phyloP scores from a whole-genome alignment of 2,888 invertebrate genomes.

The Chrysolina oricalcia region DNA sequence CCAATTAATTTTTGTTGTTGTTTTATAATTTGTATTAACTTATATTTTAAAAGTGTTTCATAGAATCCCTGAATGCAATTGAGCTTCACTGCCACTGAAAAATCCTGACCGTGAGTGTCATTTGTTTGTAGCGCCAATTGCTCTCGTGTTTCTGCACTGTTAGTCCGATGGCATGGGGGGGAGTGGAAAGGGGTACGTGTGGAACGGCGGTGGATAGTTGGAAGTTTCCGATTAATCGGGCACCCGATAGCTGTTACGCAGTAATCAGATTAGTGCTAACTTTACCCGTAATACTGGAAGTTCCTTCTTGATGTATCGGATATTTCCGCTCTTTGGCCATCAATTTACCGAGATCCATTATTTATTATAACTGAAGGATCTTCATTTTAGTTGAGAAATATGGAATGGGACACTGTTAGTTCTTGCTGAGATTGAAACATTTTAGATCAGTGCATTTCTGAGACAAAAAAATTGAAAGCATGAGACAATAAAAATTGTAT shows the following conservation, averaged over 20 bases:
- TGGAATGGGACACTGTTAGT: background rate
- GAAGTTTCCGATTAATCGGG: slow-evolving; percentile 56
- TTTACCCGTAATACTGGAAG: slow-evolving; percentile 42
- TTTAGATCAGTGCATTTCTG: no score
- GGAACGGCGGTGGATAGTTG: slow-evolving; percentile 36
- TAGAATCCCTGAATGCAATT: background rate
- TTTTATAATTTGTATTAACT: no score
- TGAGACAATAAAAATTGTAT: no score
- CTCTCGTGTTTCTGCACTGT: slow-evolving; percentile 33
- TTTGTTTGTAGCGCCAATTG: slow-evolving; percentile 40
- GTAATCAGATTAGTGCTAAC: slow-evolving; percentile 55
- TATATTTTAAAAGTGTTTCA: no score
- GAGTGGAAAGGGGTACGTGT: slow-evolving; percentile 10
- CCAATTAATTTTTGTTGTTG: no score
- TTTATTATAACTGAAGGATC: slow-evolving; percentile 31
- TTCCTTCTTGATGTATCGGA: slow-evolving; percentile 33
- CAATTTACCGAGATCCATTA: slow-evolving; percentile 36
- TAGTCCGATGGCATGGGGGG: background rate
- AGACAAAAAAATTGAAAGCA: no score
- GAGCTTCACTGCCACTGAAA: background rate
- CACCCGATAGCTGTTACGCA: slow-evolving; percentile 54
- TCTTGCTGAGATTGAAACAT: no score
- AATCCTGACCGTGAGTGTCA: slow-evolving; percentile 38
- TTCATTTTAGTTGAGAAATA: background rate
- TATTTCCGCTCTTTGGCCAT: slow-evolving; percentile 33